phyloP scores from a whole-genome alignment of 2,797 vertebrate genomes.

The Lacerta bilineata region DNA sequence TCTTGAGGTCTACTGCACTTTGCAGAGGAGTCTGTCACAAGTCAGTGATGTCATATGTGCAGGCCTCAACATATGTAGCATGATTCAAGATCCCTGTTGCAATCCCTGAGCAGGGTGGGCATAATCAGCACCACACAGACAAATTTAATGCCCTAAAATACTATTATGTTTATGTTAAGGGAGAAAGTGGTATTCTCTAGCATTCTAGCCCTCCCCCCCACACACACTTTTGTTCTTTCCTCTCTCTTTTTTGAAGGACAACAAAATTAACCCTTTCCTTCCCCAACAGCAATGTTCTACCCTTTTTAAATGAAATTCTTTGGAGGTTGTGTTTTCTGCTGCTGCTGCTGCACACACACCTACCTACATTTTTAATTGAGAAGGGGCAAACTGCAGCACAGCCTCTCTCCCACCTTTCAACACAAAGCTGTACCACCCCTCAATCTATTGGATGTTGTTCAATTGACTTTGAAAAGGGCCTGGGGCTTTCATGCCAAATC shows the following conservation, averaged over 20 bases:
- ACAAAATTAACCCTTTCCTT: neutral
- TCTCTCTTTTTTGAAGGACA: neutral
- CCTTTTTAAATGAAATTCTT: constrained; percentile 18
- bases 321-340: neutral
- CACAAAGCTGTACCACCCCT: neutral
- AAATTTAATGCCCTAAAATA: neutral
- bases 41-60: neutral
- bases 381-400: neutral
- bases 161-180: neutral
- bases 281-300: neutral
- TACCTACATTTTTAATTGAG: neutral
- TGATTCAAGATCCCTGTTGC: neutral
- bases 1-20: neutral
- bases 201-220: neutral
- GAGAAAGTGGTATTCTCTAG: neutral
- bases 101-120: neutral
- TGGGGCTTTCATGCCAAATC: constrained; percentile 39
- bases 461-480: constrained; percentile 26
- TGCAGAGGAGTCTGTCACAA: neutral
- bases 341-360: neutral
- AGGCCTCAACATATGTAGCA: neutral
- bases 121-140: neutral
- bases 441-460: constrained; percentile 9
- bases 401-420: neutral
- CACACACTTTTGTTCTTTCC: neutral